A percentile compares a stretch with the other conserved stretches of the same genome.
Evolutionary conservation across 2,888 invertebrate species (phyloP).

Genomic region (Drosophila emarginata): DNA sequence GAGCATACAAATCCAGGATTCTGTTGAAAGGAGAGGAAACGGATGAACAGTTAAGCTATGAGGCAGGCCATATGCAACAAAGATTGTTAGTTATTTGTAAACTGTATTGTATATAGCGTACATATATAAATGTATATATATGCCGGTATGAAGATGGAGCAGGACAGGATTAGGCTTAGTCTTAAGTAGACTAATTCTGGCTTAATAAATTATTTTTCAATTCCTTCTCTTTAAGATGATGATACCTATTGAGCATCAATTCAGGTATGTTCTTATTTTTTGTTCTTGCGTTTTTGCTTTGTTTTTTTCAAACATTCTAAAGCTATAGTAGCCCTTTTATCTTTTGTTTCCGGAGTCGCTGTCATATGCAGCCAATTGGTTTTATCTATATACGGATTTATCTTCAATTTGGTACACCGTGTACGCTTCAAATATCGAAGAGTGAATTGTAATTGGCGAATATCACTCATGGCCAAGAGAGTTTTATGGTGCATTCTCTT

Average conservation of each 20-base stretch:
- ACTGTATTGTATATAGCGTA: conserved; percentile 6
- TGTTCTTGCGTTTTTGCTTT: background rate
- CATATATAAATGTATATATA: conserved; percentile 43
- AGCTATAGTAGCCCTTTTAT: conserved; percentile 23
- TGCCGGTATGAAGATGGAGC: conserved; percentile 34
- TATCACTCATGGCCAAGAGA: conserved; percentile 32
- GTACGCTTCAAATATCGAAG: conserved; percentile 5
- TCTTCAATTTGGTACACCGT: background rate
- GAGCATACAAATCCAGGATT: conserved; percentile 98
- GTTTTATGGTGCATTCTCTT: conserved; percentile 29
- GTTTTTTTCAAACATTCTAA: conserved; percentile 2
- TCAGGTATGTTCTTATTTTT: conserved; percentile 11
- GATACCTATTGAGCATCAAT: conserved; percentile 27
- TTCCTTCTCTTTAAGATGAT: conserved; percentile 12
- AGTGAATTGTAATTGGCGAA: conserved; percentile 27
- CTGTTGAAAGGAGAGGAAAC: conserved; percentile 84
- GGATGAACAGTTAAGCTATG: conserved; percentile 57
- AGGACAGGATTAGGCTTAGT: conserved; percentile 41
- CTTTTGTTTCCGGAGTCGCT: background rate
- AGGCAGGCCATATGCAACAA: conserved; percentile 72
- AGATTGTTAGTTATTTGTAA: conserved; percentile 45
- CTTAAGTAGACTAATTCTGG: conserved; percentile 71
- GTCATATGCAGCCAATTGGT: conserved; percentile 21
- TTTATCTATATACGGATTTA: conserved; percentile 18
- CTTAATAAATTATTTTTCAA: conserved; percentile 67